Evolutionary conservation across 2,113 vertebrate species (phyloP), one percentile per base, ranked within the genome.

Genomic region (Poeciliopsis prolifica): DNA sequence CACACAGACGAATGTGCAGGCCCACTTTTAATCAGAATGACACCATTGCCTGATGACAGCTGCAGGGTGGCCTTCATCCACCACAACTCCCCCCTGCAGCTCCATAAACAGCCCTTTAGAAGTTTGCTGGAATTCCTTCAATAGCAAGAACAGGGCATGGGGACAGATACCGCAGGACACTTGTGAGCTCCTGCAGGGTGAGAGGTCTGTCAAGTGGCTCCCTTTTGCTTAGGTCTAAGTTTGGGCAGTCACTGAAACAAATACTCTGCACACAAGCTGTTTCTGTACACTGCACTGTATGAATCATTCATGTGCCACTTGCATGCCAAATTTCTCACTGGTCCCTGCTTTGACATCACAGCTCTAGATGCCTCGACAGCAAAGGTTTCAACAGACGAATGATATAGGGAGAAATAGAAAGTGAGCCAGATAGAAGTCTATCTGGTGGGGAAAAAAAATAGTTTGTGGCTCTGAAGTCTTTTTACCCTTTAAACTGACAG

Each of bases 141-240:
- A 70, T 86, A 70, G 70, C 44, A 17, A 63, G 54, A 79, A 75
- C 81, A 40, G 61, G 26, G 72, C 68, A 72, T 24, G 24, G 69
- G 79, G 81, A 87, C 82, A 82, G 78, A 86, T 86, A 83, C 83
- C 78, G 74, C 62, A 71, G 22, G 14, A 75, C 79, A 82, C 83
- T 82, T 69, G 65, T 72, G 65, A 77, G 70, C 71, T 89, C 75
- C 84, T 82, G 72, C 78, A 80, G 81, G 79, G 70, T 65, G 67
- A 87, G 72, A 78, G 83, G 82, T 87, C 70, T 90, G 78, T 87
- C 70, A 85, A 85, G 78, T 75, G 81, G 74, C 58, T 82, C 81
- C 67, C 84, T 71, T 37, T 44, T 54, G 65, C 71, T 78, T 54
- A 48, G 75, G 61, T 70, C 77, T 64, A 19, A 70, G 64, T 70